Conservation (phyloP, 2,888 invertebrate species). For the Chymomyza fuscimana region DNA sequence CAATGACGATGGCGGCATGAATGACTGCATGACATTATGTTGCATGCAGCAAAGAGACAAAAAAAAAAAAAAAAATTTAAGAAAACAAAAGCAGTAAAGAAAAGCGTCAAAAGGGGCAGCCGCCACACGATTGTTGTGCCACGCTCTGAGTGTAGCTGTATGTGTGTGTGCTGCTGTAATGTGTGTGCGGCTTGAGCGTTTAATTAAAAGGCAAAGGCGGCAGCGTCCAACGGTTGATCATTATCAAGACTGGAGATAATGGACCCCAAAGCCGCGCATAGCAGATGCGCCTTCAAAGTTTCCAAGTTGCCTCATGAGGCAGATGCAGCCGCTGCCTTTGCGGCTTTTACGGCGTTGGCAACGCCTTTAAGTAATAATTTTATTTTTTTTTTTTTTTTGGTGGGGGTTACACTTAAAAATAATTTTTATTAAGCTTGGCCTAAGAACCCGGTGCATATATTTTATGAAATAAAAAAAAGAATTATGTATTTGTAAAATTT, state of each 20-base stretch:
- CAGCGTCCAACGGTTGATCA: constrained; percentile 58
- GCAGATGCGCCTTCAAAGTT: constrained; percentile 18
- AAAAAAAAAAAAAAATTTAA: neutral
- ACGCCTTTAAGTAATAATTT: constrained; percentile 38
- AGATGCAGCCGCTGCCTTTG: constrained; percentile 21
- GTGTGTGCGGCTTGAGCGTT: constrained; percentile 60
- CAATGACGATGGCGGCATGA: constrained; percentile 56
- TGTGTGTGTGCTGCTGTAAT: neutral
- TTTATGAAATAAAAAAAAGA: constrained; percentile 23
- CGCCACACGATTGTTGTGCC: constrained; percentile 18
- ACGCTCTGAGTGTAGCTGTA: neutral
- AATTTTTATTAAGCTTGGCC: constrained; percentile 13
- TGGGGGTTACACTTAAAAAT: neutral
- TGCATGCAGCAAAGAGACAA: neutral
- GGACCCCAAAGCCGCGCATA: constrained; percentile 5
- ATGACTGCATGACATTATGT: constrained; percentile 25
- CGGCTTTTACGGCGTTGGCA: constrained; percentile 36
- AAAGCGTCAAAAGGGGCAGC: constrained; percentile 58
- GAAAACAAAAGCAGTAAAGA: constrained; percentile 15
- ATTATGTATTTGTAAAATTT: neutral
- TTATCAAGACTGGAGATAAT: constrained; percentile 57
- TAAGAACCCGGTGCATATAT: neutral
- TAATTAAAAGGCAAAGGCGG: constrained; percentile 64
- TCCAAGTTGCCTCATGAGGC: neutral
- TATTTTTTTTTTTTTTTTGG: constrained; percentile 15